A percentile compares a stretch with the other conserved stretches of the same genome.
These are phyloP conservation scores for Parnassius smintheus DNA, from an alignment of 2,888 invertebrate genomes.

Conservation along the genomic window DNA sequence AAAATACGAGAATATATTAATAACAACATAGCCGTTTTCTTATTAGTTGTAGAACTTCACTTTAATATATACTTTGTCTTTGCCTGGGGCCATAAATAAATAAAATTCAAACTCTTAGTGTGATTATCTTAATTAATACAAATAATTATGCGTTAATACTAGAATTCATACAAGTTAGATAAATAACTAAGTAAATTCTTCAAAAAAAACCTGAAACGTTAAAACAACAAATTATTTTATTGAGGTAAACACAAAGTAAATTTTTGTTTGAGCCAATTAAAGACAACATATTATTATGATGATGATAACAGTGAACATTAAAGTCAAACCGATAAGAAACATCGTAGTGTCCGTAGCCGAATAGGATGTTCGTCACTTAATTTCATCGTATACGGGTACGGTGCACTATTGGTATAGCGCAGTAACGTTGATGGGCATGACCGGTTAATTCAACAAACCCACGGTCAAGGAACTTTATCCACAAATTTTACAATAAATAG, in stretches of 20 bases:
- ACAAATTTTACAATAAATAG: conserved; percentile 18
- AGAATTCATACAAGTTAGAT: no score
- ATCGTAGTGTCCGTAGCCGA: conserved; percentile 38
- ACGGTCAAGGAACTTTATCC: conserved; percentile 14
- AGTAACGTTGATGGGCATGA: conserved; percentile 3
- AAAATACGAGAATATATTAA: no score
- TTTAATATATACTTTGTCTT: no score
- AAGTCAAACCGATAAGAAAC: conserved; percentile 61
- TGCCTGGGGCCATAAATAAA: no score
- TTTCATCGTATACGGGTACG: conserved; percentile 31
- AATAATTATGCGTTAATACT: no score
- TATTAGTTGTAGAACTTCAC: no score
- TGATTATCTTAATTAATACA: no score
- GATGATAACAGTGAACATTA: conserved; percentile 57
- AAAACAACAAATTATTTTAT: conserved; percentile 16
- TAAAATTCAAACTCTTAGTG: no score
- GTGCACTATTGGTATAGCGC: conserved; percentile 19
- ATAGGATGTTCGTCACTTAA: conserved; percentile 35
- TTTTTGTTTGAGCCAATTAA: conserved; percentile 38
- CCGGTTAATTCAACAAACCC: conserved; percentile 9
- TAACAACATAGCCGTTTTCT: no score
- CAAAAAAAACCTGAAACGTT: background rate
- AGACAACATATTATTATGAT: conserved; percentile 52
- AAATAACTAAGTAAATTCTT: background rate
- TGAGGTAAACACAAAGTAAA: conserved; percentile 37